Percentiles rank a stretch among this genome's conserved stretches.
phyloP scores from a whole-genome alignment of 2,888 invertebrate genomes.

The Erebia epiphron region DNA sequence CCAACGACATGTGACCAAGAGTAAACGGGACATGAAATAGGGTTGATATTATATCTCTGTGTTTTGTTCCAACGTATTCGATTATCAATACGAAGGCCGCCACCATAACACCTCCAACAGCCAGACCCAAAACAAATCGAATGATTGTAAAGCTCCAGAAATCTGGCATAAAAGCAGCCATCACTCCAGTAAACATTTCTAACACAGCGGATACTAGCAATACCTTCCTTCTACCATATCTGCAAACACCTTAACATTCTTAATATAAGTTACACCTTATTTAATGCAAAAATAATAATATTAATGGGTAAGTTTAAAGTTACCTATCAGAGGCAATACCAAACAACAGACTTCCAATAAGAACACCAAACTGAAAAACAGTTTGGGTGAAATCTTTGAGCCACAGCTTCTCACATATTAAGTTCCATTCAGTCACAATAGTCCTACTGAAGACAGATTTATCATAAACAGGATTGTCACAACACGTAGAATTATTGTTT shows the following conservation, averaged over 20 bases:
- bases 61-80: conserved; percentile 84
- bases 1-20: conserved; percentile 84
- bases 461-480: conserved; percentile 83
- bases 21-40: conserved; percentile 87
- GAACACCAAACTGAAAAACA: conserved; percentile 88
- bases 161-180: conserved; percentile 86
- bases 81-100: conserved; percentile 80
- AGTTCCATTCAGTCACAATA: conserved; percentile 88
- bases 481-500: conserved; percentile 58
- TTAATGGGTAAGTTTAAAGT: conserved; percentile 5
- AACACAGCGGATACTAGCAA: conserved; percentile 87
- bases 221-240: conserved; percentile 88
- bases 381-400: conserved; percentile 87
- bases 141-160: conserved; percentile 84
- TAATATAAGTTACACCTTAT: neutral
- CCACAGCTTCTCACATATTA: conserved; percentile 86
- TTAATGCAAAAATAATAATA: neutral
- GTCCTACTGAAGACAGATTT: conserved; percentile 85
- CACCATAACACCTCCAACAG: conserved; percentile 91
- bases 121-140: conserved; percentile 86
- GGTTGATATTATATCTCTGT: conserved; percentile 80
- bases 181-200: conserved; percentile 86
- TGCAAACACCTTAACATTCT: conserved; percentile 51
- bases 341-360: conserved; percentile 87
- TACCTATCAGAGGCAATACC: conserved; percentile 89